A percentile compares a stretch with the other conserved stretches of the same genome.
These are phyloP conservation scores for Eulemur macaco DNA, from an alignment of 2,113 vertebrate genomes.

Conservation along the genomic window DNA sequence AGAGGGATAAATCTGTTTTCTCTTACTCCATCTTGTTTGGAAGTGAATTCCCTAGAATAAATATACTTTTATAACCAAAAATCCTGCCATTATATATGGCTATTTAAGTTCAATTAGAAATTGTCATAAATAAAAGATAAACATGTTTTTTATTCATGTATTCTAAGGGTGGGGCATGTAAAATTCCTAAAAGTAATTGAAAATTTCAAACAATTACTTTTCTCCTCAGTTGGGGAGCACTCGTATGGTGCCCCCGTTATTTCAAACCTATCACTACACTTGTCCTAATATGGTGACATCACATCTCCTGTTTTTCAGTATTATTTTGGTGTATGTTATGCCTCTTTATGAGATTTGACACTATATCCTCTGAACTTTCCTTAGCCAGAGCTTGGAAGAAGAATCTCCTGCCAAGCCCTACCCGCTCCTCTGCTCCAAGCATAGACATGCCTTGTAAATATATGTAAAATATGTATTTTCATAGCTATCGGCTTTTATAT, in stretches of 20 bases:
- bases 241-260: rapidly evolving
- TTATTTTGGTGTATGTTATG: neutral
- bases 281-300: neutral
- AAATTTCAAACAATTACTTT: neutral
- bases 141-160: neutral
- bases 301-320: neutral
- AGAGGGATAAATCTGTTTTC: neutral
- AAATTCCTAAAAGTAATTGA: neutral
- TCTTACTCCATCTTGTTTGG: neutral
- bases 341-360: neutral
- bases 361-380: neutral
- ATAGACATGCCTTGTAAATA: neutral
- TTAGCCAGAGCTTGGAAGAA: neutral
- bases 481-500: neutral
- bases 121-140: neutral
- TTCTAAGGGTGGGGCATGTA: rapidly evolving
- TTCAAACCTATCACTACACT: neutral
- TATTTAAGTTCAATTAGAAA: neutral
- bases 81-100: neutral
- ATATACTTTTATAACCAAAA: neutral
- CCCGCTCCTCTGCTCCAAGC: neutral
- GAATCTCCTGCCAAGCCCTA: neutral
- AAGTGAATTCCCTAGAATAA: neutral
- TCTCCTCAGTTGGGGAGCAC: neutral
- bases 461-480: neutral